phyloP scores from a whole-genome alignment of 1,140 invertebrate genomes.

The Radopholus similis region DNA sequence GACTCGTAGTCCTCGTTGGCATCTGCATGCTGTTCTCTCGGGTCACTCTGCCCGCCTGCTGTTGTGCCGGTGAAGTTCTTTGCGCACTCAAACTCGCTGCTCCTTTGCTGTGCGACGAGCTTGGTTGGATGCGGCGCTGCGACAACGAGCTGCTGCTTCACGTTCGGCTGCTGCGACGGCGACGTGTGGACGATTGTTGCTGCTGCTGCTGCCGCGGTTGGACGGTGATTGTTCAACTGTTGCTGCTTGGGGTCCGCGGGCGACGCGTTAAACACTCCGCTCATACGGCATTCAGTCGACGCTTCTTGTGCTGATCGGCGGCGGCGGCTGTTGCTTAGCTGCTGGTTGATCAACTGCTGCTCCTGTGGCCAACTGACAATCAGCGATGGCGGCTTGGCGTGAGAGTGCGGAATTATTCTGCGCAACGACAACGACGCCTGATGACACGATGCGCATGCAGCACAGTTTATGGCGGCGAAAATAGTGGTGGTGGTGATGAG shows the following conservation, averaged over 20 bases:
- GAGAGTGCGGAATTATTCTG: background rate
- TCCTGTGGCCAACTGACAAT: too few species aligned
- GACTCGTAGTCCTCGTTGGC: background rate
- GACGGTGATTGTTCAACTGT: background rate
- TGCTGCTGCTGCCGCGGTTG: background rate
- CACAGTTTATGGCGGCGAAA: too few species aligned
- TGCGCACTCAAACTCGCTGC: background rate
- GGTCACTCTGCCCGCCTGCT: background rate
- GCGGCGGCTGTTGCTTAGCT: background rate
- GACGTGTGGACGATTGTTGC: background rate
- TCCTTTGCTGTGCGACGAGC: background rate
- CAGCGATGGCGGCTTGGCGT: too few species aligned
- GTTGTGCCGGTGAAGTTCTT: too few species aligned
- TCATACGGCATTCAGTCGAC: constrained; percentile 25
- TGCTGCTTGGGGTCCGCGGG: constrained; percentile 10
- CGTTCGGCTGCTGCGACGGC: too few species aligned
- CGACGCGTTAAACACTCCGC: constrained; percentile 14
- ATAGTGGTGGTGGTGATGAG: too few species aligned
- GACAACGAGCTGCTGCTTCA: too few species aligned
- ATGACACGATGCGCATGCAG: too few species aligned
- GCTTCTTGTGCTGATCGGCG: constrained; percentile 9
- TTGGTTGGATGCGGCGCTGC: too few species aligned
- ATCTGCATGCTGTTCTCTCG: background rate
- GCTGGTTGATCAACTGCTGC: too few species aligned
- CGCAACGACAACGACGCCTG: too few species aligned